A percentile compares a stretch with the other conserved stretches of the same genome.
phyloP scores from a whole-genome alignment of 2,797 vertebrate species.

The Allenopithecus nigroviridis region DNA sequence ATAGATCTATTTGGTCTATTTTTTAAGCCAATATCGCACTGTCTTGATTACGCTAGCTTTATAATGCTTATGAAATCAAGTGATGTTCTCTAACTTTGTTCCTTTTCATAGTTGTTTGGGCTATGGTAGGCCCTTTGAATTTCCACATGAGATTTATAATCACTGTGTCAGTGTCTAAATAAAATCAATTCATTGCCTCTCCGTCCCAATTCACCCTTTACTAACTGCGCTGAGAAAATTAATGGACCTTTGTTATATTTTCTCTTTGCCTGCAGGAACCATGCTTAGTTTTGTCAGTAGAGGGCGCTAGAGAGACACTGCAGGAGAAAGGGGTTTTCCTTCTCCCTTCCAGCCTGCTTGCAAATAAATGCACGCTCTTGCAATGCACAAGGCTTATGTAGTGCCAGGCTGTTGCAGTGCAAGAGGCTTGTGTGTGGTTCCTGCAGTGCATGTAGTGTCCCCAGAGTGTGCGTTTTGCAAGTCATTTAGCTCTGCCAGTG shows the following conservation, averaged over 20 bases:
- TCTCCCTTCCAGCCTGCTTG: not conserved
- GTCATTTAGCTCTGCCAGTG: not conserved
- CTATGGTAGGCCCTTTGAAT: not conserved
- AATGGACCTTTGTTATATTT: not conserved
- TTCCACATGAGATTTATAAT: not conserved
- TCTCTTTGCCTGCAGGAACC: not conserved
- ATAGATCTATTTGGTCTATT: not conserved
- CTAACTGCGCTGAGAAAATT: not conserved
- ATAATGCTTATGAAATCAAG: not conserved
- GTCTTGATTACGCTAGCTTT: not conserved
- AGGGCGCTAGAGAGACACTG: not conserved
- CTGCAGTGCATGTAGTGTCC: not conserved
- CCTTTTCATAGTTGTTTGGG: not conserved
- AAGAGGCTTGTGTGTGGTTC: not conserved
- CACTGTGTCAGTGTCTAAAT: not conserved
- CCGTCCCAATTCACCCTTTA: not conserved
- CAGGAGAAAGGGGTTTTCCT: not conserved
- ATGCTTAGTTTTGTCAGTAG: constrained; percentile 10
- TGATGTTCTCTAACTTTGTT: not conserved
- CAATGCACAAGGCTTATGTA: not conserved
- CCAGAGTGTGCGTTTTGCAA: not conserved
- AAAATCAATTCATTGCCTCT: not conserved
- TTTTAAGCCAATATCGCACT: not conserved
- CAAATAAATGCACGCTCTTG: not conserved
- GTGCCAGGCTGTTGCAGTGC: not conserved